Conservation (phyloP, 2,797 vertebrate species). For the Falco novaeseelandiae region DNA sequence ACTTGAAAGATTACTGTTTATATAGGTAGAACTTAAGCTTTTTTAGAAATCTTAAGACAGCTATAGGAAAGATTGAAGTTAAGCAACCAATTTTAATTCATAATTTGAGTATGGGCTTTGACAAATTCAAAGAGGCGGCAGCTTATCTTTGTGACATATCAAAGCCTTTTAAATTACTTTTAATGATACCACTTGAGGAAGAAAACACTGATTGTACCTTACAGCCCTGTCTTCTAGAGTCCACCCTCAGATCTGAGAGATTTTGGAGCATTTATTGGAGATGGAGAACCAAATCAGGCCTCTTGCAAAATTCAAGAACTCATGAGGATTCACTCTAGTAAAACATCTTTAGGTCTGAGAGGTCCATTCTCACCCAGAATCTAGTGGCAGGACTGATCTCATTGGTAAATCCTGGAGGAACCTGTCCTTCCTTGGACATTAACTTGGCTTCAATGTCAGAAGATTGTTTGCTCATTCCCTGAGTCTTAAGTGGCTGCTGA, state of each 20-base stretch:
- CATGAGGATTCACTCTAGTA: background rate
- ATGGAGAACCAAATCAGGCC: background rate
- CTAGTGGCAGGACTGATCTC: background rate
- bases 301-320: background rate
- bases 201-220: background rate
- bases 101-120: background rate
- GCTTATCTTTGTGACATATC: background rate
- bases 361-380: background rate
- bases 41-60: background rate
- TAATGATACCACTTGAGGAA: background rate
- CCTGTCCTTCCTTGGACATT: background rate
- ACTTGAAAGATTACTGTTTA: background rate
- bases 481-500: background rate
- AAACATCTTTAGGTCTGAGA: background rate
- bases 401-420: background rate
- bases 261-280: background rate
- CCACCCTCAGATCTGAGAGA: background rate
- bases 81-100: background rate
- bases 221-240: background rate
- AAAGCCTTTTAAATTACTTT: background rate
- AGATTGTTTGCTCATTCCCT: background rate
- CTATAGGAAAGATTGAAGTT: background rate
- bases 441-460: background rate
- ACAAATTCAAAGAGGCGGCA: background rate
- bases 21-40: background rate